Percentiles rank a stretch among this genome's conserved stretches.
These are phyloP conservation scores for Philaenus spumarius DNA, from an alignment of 1,140 invertebrate genomes.

Conservation along the genomic window DNA sequence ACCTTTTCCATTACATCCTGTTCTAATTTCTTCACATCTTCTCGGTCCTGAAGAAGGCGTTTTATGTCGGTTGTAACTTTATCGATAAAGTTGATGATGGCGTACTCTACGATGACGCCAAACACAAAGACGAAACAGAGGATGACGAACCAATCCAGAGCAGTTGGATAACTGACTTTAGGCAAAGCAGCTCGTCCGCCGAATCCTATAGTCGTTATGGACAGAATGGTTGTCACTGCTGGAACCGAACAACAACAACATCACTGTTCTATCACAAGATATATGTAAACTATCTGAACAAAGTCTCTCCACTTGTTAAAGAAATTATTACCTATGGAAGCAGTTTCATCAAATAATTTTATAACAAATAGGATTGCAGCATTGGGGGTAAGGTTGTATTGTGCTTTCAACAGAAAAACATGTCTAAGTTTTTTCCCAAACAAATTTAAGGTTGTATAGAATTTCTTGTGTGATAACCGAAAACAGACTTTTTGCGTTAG, in stretches of 20 bases:
- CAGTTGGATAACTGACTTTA: slow-evolving; percentile 51
- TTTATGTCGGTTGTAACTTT: slow-evolving; percentile 41
- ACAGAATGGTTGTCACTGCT: slow-evolving; percentile 55
- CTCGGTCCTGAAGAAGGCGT: slow-evolving; percentile 30
- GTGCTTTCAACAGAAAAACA: too few relatives aligned
- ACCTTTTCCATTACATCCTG: not conserved
- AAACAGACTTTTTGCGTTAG: too few relatives aligned
- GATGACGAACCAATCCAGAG: slow-evolving; percentile 54
- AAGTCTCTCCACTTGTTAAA: too few relatives aligned
- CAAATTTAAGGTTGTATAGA: too few relatives aligned
- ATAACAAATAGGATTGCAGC: too few relatives aligned
- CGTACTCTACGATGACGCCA: slow-evolving; percentile 53
- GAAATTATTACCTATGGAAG: too few relatives aligned
- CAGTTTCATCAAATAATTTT: too few relatives aligned
- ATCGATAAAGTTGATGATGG: slow-evolving; percentile 53
- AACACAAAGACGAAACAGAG: slow-evolving; percentile 54
- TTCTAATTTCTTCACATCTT: slow-evolving; percentile 25
- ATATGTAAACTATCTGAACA: too few relatives aligned
- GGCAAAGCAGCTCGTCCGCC: slow-evolving; percentile 49
- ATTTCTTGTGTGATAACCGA: too few relatives aligned
- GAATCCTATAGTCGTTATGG: slow-evolving; percentile 52
- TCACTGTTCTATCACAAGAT: not conserved
- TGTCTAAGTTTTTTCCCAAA: too few relatives aligned
- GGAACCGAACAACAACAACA: slow-evolving; percentile 17
- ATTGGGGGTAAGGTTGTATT: too few relatives aligned